These are phyloP conservation scores for Morpho deidamia DNA, from an alignment of 2,888 invertebrate species.

Conservation along the genomic window DNA sequence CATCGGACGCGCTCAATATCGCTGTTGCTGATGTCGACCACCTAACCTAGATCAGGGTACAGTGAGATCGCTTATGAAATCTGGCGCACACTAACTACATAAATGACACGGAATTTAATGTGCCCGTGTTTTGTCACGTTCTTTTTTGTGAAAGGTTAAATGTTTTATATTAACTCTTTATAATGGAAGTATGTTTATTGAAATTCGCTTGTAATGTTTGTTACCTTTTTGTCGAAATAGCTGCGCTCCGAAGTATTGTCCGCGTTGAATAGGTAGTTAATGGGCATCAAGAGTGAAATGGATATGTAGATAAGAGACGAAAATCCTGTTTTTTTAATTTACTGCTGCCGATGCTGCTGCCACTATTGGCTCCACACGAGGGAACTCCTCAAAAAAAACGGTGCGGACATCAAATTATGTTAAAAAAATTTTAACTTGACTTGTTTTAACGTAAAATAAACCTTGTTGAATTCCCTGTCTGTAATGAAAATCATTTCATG, in stretches of 20 bases:
- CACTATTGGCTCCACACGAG: too few species aligned
- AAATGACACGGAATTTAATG: slow-evolving; percentile 60
- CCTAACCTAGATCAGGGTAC: slow-evolving; percentile 78
- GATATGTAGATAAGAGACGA: too few species aligned
- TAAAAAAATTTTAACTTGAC: too few species aligned
- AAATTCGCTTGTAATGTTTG: slow-evolving; percentile 27
- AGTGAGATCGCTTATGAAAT: slow-evolving; percentile 78
- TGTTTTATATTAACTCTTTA: background rate
- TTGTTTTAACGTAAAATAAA: too few species aligned
- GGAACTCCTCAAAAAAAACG: too few species aligned
- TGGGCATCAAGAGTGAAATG: too few species aligned
- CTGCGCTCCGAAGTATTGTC: too few species aligned
- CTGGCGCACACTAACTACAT: slow-evolving; percentile 70
- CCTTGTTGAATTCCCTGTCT: background rate
- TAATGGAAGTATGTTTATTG: slow-evolving; percentile 25
- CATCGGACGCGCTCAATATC: slow-evolving; percentile 76
- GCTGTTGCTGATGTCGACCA: slow-evolving; percentile 69
- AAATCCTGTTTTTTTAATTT: too few species aligned
- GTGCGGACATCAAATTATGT: too few species aligned
- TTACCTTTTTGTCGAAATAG: too few species aligned
- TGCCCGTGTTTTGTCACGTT: slow-evolving; percentile 36
- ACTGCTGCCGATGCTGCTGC: too few species aligned
- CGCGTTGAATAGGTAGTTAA: too few species aligned
- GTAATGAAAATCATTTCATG: slow-evolving; percentile 14
- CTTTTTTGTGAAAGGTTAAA: slow-evolving; percentile 5